These are phyloP conservation scores for Julus scanicus DNA, from an alignment of 2,888 invertebrate species.

Conservation along the genomic window DNA sequence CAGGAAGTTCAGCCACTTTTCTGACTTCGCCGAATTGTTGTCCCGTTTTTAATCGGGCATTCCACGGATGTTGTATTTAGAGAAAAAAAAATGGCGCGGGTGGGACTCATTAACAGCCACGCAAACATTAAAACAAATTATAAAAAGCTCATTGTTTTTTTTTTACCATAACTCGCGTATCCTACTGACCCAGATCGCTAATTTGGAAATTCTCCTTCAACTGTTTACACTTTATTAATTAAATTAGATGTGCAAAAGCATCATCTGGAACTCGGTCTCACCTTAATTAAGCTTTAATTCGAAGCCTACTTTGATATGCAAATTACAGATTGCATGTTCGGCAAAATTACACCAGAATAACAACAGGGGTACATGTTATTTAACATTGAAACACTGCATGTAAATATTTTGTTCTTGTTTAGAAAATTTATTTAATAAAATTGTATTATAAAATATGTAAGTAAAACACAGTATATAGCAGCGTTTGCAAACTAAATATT, in stretches of 20 bases:
- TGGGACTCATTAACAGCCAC: neutral
- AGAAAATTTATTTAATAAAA: too few species aligned
- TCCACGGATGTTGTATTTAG: neutral
- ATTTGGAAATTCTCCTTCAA: neutral
- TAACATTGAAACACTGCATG: too few species aligned
- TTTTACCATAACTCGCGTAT: neutral
- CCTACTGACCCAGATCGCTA: slow-evolving; percentile 12
- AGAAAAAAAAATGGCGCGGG: neutral
- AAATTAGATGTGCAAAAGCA: neutral
- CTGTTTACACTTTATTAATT: neutral
- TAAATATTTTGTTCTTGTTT: too few species aligned
- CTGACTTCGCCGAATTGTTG: neutral
- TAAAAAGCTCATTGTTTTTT: neutral
- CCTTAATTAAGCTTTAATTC: neutral
- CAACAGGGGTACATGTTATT: too few species aligned
- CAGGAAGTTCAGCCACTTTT: neutral
- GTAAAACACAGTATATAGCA: too few species aligned
- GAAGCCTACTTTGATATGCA: neutral
- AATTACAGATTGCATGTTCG: neutral
- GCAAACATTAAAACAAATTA: slow-evolving; percentile 4
- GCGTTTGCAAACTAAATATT: too few species aligned
- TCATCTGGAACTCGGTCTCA: neutral
- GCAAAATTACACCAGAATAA: too few species aligned
- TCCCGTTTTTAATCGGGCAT: neutral
- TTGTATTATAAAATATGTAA: too few species aligned